Evolutionary conservation across 2,888 invertebrate species (phyloP).

Genomic region (Spodoptera picta): DNA sequence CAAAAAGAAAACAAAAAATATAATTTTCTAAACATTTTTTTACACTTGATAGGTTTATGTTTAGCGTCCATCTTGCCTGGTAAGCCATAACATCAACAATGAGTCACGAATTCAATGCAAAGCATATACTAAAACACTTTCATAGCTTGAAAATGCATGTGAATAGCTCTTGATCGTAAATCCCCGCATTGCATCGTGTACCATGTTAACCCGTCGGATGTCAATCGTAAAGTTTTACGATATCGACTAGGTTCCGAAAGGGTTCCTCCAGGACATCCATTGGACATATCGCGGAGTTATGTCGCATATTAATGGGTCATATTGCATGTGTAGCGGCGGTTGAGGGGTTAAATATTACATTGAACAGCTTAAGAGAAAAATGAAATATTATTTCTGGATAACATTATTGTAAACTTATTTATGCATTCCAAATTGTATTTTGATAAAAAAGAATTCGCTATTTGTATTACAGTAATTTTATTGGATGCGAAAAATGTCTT

Average conservation of each 20-base stretch:
- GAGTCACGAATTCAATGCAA: slow-evolving; percentile 33
- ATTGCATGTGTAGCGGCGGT: slow-evolving; percentile 33
- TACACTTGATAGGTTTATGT: too few species aligned
- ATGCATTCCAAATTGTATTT: too few species aligned
- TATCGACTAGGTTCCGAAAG: slow-evolving; percentile 84
- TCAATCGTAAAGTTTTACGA: slow-evolving; percentile 86
- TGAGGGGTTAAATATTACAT: not conserved
- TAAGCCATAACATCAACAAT: not conserved
- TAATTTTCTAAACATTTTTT: too few species aligned
- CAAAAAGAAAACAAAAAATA: too few species aligned
- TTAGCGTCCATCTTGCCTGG: too few species aligned
- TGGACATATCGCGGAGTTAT: slow-evolving; percentile 40
- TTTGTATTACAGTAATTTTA: too few species aligned
- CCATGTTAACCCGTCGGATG: slow-evolving; percentile 83
- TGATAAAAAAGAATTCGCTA: too few species aligned
- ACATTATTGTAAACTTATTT: too few species aligned
- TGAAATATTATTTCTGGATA: too few species aligned
- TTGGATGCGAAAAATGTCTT: too few species aligned
- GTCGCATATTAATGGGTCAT: slow-evolving; percentile 2
- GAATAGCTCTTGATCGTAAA: slow-evolving; percentile 60
- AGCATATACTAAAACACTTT: slow-evolving; percentile 48
- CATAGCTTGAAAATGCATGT: slow-evolving; percentile 53
- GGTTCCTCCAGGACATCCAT: slow-evolving; percentile 65
- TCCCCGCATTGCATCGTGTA: slow-evolving; percentile 57
- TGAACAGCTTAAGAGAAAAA: not conserved